Evolutionary conservation across 2,113 vertebrate genomes (phyloP).

Genomic region (Vidua macroura): DNA sequence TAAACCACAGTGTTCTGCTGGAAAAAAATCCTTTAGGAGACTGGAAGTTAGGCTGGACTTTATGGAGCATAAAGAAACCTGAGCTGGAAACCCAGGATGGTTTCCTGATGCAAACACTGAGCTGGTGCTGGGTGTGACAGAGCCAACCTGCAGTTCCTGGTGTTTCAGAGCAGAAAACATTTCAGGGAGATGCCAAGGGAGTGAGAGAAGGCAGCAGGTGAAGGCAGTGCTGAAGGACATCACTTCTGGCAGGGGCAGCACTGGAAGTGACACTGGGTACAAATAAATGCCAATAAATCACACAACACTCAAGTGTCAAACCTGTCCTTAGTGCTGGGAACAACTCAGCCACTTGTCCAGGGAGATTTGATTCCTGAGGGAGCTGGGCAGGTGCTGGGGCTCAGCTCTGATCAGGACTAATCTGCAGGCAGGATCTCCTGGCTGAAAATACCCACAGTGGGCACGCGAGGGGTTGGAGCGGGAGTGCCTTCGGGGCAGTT

Average conservation of each 20-base stretch:
- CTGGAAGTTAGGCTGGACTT: rapidly evolving
- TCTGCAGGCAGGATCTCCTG: not conserved
- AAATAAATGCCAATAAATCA: not conserved
- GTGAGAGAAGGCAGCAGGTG: not conserved
- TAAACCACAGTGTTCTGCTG: not conserved
- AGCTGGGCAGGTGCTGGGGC: not conserved
- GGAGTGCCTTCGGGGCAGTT: rapidly evolving
- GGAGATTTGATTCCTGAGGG: not conserved
- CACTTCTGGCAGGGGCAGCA: rapidly evolving
- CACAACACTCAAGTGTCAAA: rapidly evolving
- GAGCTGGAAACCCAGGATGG: not conserved
- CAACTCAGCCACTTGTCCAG: not conserved
- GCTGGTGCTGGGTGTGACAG: not conserved
- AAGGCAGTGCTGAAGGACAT: not conserved
- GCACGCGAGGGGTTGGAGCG: rapidly evolving
- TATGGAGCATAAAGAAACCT: rapidly evolving
- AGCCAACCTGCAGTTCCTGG: not conserved
- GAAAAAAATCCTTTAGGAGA: too few species aligned
- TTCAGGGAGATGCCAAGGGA: not conserved
- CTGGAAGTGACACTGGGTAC: not conserved
- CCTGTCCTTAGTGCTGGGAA: not conserved
- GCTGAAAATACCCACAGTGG: rapidly evolving
- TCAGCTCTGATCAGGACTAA: not conserved
- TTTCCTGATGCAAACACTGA: not conserved
- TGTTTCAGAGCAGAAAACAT: not conserved